Conservation (phyloP, 2,888 invertebrate species). For the Malachius bipustulatus region DNA sequence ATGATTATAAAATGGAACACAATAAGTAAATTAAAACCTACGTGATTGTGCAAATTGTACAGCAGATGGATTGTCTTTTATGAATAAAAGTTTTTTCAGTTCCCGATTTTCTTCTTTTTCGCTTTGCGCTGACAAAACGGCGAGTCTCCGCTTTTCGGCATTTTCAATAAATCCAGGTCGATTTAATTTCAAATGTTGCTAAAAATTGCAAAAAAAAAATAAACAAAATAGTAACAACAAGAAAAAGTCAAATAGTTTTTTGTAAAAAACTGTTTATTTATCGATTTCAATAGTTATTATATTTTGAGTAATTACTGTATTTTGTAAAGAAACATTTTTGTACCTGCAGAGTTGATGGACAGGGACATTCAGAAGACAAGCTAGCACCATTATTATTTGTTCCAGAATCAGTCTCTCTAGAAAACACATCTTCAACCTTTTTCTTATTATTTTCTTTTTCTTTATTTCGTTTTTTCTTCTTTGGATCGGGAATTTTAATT, state of each 20-base stretch:
- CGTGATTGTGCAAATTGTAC: conserved; percentile 3
- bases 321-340: too few species aligned
- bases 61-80: conserved; percentile 6
- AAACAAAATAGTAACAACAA: too few species aligned
- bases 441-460: conserved; percentile 17
- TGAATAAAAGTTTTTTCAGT: conserved; percentile 18
- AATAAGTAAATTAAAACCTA: conserved; percentile 1
- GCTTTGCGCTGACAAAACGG: conserved; percentile 18
- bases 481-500: conserved; percentile 23
- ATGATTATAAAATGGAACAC: conserved; percentile 11
- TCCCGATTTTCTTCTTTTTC: conserved; percentile 30
- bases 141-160: conserved; percentile 41
- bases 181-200: conserved; percentile 59
- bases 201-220: conserved; percentile 39
- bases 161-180: conserved; percentile 57
- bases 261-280: too few species aligned
- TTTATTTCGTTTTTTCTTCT: conserved; percentile 19
- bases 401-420: background rate
- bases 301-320: too few species aligned
- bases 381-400: too few species aligned
- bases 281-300: too few species aligned
- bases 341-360: too few species aligned
- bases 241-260: too few species aligned
- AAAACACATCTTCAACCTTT: conserved; percentile 8
- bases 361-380: too few species aligned